phyloP scores from a whole-genome alignment of 2,888 invertebrate genomes.

The Cabera pusaria region DNA sequence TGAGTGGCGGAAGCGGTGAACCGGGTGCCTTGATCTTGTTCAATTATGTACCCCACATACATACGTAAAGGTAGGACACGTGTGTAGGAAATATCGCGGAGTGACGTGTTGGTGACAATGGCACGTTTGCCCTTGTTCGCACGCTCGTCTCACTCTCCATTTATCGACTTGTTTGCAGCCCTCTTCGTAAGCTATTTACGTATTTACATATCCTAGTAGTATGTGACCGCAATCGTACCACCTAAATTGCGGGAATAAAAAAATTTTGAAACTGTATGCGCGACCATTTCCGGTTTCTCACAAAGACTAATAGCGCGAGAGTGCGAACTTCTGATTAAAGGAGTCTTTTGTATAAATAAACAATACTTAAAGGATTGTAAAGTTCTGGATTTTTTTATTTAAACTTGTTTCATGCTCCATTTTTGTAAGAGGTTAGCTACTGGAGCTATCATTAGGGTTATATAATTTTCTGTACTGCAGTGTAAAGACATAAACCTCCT shows the following conservation, averaged over 20 bases:
- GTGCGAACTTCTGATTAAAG: too few species aligned
- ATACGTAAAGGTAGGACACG: constrained; percentile 26
- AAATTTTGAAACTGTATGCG: too few species aligned
- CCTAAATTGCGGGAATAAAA: neutral
- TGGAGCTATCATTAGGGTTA: too few species aligned
- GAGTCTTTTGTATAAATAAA: too few species aligned
- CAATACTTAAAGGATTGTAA: too few species aligned
- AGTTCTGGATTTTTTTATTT: too few species aligned
- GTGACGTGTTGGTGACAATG: constrained; percentile 66
- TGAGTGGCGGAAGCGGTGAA: constrained; percentile 70
- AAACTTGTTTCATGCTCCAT: too few species aligned
- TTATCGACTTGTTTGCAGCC: constrained; percentile 66
- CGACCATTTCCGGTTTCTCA: too few species aligned
- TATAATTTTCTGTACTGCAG: too few species aligned
- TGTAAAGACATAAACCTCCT: too few species aligned
- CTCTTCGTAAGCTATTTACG: constrained; percentile 49
- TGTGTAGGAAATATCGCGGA: constrained; percentile 58
- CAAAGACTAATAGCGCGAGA: too few species aligned
- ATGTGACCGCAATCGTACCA: constrained; percentile 3
- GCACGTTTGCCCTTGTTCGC: constrained; percentile 74
- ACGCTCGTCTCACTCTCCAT: constrained; percentile 70
- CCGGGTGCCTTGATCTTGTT: constrained; percentile 71
- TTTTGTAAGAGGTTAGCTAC: too few species aligned
- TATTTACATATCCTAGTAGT: constrained; percentile 48
- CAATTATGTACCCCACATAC: constrained; percentile 35